A percentile compares a stretch with the other conserved stretches of the same genome.
Evolutionary conservation across 2,797 vertebrate genomes (phyloP).

Genomic region (Urocyon cinereoargenteus): DNA sequence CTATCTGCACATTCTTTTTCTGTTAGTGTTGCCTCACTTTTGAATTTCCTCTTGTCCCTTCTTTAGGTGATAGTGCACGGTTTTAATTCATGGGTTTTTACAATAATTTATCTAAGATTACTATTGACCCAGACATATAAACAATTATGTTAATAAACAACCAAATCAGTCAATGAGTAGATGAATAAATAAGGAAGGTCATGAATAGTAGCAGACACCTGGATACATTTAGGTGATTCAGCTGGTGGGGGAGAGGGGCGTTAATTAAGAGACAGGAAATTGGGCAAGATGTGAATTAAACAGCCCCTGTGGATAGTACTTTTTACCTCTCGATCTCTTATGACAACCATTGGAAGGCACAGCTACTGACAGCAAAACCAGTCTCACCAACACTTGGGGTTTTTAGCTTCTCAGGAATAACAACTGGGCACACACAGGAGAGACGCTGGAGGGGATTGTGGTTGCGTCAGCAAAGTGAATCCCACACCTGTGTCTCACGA

Average conservation of each 20-base stretch:
- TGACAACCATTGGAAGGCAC: background rate
- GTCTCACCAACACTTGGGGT: background rate
- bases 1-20: background rate
- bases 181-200: background rate
- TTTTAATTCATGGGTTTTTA: background rate
- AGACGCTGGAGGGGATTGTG: fast-evolving
- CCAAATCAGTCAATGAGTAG: background rate
- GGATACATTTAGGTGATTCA: background rate
- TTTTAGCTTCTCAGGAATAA: background rate
- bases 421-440: background rate
- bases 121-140: background rate
- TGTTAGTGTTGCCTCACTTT: background rate
- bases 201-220: no score
- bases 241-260: no score
- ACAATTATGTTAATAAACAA: background rate
- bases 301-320: background rate
- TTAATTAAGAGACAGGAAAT: background rate
- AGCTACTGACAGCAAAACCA: background rate
- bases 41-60: background rate
- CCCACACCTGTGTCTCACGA: background rate
- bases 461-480: background rate
- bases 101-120: background rate
- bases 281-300: background rate
- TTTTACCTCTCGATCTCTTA: background rate
- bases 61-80: background rate